These are phyloP conservation scores for Gasterosteus aculeatus DNA, from an alignment of 2,113 vertebrate genomes.

Conservation along the genomic window DNA sequence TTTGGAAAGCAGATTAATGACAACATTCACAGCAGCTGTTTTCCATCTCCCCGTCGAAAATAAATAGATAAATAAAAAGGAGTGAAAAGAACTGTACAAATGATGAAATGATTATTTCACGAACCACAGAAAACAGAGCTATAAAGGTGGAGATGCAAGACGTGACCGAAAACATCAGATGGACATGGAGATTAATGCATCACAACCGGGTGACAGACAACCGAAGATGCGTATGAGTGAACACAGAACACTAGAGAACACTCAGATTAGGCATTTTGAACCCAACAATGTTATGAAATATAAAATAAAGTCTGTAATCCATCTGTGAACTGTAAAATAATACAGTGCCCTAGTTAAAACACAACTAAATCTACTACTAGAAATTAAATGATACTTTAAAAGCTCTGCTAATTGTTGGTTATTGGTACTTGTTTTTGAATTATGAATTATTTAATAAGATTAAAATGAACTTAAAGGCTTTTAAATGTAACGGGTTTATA, in stretches of 20 bases:
- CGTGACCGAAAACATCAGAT: conserved; percentile 42
- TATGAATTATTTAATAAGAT: neutral
- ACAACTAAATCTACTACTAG: neutral
- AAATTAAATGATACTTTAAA: neutral
- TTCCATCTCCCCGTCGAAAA: conserved; percentile 63
- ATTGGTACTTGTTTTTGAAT: neutral
- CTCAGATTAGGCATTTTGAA: neutral
- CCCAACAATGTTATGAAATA: conserved; percentile 11
- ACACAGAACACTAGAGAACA: conserved; percentile 18
- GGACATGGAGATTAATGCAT: conserved; percentile 43
- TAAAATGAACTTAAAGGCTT: neutral
- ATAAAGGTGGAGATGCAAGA: conserved; percentile 40
- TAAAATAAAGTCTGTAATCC: neutral
- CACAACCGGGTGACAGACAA: conserved; percentile 29
- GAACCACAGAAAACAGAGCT: conserved; percentile 4
- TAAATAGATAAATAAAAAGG: conserved; percentile 9
- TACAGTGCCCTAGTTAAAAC: neutral
- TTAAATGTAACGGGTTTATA: neutral
- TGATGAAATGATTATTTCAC: conserved; percentile 3
- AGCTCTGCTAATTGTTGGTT: neutral
- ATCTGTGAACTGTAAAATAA: neutral
- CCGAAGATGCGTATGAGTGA: conserved; percentile 57
- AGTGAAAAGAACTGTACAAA: conserved; percentile 19
- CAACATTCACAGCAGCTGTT: conserved; percentile 69
- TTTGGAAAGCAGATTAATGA: conserved; percentile 77